These are phyloP conservation scores for Hippoglossus stenolepis DNA, from an alignment of 2,113 vertebrate genomes.

Conservation along the genomic window DNA sequence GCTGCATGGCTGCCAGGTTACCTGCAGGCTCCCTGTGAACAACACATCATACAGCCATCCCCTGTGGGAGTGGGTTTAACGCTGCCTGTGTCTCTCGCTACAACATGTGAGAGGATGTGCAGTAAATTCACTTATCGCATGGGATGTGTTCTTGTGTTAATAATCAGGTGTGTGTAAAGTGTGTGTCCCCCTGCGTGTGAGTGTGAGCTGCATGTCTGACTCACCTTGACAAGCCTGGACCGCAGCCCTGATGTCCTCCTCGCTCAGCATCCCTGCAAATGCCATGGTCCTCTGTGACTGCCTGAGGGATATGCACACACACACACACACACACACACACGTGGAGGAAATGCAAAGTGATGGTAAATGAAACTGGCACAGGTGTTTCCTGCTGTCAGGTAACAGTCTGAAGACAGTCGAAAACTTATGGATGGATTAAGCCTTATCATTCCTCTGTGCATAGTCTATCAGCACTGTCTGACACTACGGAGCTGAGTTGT, in stretches of 20 bases:
- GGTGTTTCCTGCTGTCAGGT: constrained; percentile 39
- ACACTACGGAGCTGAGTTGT: constrained; percentile 1
- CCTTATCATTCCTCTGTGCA: neutral
- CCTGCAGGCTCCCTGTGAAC: constrained; percentile 59
- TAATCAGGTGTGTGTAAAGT: constrained; percentile 3
- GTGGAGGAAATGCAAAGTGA: constrained; percentile 47
- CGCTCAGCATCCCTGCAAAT: constrained; percentile 80
- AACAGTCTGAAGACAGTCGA: constrained; percentile 1
- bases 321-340: constrained; percentile 22
- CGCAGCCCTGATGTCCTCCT: constrained; percentile 79
- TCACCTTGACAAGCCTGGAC: constrained; percentile 83
- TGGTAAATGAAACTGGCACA: constrained; percentile 44
- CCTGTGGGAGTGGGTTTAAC: constrained; percentile 52
- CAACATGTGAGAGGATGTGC: constrained; percentile 8
- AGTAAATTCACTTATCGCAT: constrained; percentile 7
- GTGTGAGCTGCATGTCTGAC: constrained; percentile 37
- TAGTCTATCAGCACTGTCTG: neutral
- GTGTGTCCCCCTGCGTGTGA: neutral
- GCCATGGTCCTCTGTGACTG: constrained; percentile 75
- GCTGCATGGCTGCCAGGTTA: constrained; percentile 76
- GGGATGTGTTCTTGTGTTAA: neutral
- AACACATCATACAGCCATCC: constrained; percentile 47
- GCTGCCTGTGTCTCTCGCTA: neutral
- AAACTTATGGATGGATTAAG: constrained; percentile 4
- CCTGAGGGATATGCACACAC: constrained; percentile 45